phyloP scores from a whole-genome alignment of 1,140 invertebrate genomes.

The Hyles vespertilio region DNA sequence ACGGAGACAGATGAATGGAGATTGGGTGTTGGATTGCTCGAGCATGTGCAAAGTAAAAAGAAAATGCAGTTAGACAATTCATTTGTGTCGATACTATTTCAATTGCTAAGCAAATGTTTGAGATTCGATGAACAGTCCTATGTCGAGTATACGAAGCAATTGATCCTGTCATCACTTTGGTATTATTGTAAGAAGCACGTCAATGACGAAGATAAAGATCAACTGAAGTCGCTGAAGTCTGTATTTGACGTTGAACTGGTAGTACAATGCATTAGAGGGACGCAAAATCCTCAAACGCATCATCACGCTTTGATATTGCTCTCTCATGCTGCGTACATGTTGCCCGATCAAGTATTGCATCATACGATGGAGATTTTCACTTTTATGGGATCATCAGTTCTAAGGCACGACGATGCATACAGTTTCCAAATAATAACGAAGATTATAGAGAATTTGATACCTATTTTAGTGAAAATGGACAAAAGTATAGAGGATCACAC shows the following conservation, averaged over 20 bases:
- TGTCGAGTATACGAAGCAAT: slow-evolving; percentile 93
- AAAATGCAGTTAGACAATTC: slow-evolving; percentile 80
- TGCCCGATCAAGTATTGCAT: slow-evolving; percentile 89
- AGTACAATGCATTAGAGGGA: slow-evolving; percentile 91
- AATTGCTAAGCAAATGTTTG: slow-evolving; percentile 87
- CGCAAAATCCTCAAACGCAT: slow-evolving; percentile 95
- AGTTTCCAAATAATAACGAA: slow-evolving; percentile 95
- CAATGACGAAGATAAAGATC: slow-evolving; percentile 64
- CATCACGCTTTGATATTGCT: slow-evolving; percentile 91
- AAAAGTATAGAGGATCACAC: slow-evolving; percentile 68
- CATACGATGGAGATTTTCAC: slow-evolving; percentile 97
- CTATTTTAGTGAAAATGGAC: slow-evolving; percentile 82
- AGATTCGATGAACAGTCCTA: slow-evolving; percentile 87
- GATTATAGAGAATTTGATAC: slow-evolving; percentile 93
- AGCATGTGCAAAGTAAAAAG: slow-evolving; percentile 90
- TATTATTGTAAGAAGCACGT: slow-evolving; percentile 81
- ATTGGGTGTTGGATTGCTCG: slow-evolving; percentile 85
- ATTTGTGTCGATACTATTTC: slow-evolving; percentile 86
- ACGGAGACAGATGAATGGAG: slow-evolving; percentile 84
- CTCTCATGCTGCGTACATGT: slow-evolving; percentile 83
- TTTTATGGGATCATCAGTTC: slow-evolving; percentile 93
- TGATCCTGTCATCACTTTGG: slow-evolving; percentile 87
- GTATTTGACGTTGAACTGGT: slow-evolving; percentile 88
- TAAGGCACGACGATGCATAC: slow-evolving; percentile 94
- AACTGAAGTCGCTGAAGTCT: slow-evolving; percentile 75